Evolutionary conservation across 2,797 vertebrate genomes (phyloP).

Genomic region (Pangasius larnaudii): DNA sequence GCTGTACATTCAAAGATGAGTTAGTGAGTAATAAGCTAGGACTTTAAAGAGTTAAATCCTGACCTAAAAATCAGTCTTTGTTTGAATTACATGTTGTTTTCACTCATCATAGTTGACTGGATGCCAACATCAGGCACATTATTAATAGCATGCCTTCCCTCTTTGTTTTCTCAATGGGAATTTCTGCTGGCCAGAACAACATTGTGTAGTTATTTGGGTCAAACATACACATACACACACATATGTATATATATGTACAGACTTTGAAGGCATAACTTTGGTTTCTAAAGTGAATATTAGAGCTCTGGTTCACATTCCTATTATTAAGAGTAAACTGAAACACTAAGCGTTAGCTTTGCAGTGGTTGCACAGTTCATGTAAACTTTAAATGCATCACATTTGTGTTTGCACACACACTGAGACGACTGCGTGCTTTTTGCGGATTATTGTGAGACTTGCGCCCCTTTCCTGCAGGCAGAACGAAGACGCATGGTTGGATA

Average conservation of each 20-base stretch:
- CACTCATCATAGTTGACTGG: constrained; percentile 29
- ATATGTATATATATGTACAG: not conserved
- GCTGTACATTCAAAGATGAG: not conserved
- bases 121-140: constrained; percentile 37
- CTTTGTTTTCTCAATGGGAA: constrained; percentile 20
- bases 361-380: not conserved
- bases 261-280: constrained; percentile 7
- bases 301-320: constrained; percentile 69
- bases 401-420: constrained; percentile 9
- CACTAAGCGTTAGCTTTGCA: not conserved
- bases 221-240: constrained; percentile 34
- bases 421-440: not conserved
- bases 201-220: constrained; percentile 65
- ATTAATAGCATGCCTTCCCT: constrained; percentile 28
- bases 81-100: constrained; percentile 12
- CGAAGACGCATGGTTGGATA: not conserved
- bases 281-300: constrained; percentile 76
- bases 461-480: not conserved
- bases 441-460: constrained; percentile 2
- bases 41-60: not conserved
- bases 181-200: constrained; percentile 26
- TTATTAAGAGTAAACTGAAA: constrained; percentile 62
- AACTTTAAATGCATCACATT: constrained; percentile 15
- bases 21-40: not conserved
- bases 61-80: not conserved